Evolutionary conservation across 2,888 invertebrate genomes (phyloP).

Genomic region (Phortica okadai): DNA sequence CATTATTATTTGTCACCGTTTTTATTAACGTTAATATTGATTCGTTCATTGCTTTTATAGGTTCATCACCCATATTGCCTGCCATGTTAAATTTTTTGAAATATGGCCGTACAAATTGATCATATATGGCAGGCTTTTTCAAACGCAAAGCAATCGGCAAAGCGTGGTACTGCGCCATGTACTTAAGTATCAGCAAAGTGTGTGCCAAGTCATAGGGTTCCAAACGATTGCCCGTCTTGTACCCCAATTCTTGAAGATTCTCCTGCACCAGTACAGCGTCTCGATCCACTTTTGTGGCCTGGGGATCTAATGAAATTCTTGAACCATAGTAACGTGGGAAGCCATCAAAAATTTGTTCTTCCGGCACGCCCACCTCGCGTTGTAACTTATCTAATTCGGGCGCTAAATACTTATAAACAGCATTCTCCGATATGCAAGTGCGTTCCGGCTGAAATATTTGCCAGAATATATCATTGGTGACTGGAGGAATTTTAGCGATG

Average conservation of each 20-base stretch:
- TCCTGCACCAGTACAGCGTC: conserved; percentile 80
- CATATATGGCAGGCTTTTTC: conserved; percentile 76
- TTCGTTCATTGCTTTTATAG: conserved; percentile 49
- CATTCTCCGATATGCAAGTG: conserved; percentile 80
- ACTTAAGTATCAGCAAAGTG: conserved; percentile 76
- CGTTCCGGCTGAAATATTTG: conserved; percentile 78
- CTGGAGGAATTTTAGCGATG: conserved; percentile 79
- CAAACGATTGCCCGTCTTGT: conserved; percentile 77
- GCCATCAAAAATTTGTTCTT: conserved; percentile 76
- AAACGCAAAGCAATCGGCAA: conserved; percentile 79
- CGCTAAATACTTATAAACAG: conserved; percentile 78
- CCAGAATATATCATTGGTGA: conserved; percentile 78
- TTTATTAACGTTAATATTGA: conserved; percentile 55
- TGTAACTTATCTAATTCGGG: conserved; percentile 78
- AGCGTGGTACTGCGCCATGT: conserved; percentile 80
- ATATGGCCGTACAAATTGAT: conserved; percentile 75
- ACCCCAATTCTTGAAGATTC: conserved; percentile 78
- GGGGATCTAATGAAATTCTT: conserved; percentile 75
- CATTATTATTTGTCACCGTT: conserved; percentile 53
- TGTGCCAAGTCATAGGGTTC: conserved; percentile 78
- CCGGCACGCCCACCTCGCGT: conserved; percentile 76
- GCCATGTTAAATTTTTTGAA: conserved; percentile 68
- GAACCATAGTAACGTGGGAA: conserved; percentile 79
- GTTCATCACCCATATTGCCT: conserved; percentile 40
- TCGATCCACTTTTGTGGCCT: conserved; percentile 76